Base-by-base conservation (phyloP, 1,140 invertebrate species). In the Euura lappo region DNA sequence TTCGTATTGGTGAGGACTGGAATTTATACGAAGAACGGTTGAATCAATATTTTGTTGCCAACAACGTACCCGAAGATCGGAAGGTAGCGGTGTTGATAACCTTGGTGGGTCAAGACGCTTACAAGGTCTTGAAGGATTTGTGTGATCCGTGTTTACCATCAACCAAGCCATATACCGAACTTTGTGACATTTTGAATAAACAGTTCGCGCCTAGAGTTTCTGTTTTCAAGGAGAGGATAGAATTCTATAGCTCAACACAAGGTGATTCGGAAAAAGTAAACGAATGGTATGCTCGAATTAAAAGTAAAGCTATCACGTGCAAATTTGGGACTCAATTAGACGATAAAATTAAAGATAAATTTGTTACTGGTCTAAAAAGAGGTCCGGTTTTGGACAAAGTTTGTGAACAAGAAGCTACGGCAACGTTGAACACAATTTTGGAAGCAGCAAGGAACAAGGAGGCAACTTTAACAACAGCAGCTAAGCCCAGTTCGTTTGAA, bases 251-350 rank as follows among this genome's bases (percentile, higher is more conserved):
- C 44, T 67, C 72, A 47, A 70, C 51, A 11, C 80, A 81, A 65
- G 3, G n/a, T 4, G 7, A 44, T 1, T 2, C 43, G 8, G 77
- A 79, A 65, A 74, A 71, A 1, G 45, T 81, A 1, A 75, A 47
- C 44, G 72, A 79, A n/a, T 80, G 77, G 79, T 80, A 79, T 64
- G 74, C 77, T 2, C 42, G 74, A n/a, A 8, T 81, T 4, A 78
- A 78, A 70, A 78, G 72, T 11, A 45, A 44, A 42, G 74, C 77
- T 7, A 68, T 74, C 4, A 44, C 75, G 6, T 81, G 79, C 45
- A 72, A 76, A 8, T 82, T 82, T 72, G 78, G 76, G 0, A 65
- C 4, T 10, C 8, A 68, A 5, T 68, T 79, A n/a, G 68, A 78
- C 4, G 72, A 73, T 0, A 69, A 66, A 44, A 47, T 79, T 7